Percentiles rank a stretch among this genome's conserved stretches.
Conservation (phyloP, 1,140 invertebrate genomes). For the Chrysoperla carnea region DNA sequence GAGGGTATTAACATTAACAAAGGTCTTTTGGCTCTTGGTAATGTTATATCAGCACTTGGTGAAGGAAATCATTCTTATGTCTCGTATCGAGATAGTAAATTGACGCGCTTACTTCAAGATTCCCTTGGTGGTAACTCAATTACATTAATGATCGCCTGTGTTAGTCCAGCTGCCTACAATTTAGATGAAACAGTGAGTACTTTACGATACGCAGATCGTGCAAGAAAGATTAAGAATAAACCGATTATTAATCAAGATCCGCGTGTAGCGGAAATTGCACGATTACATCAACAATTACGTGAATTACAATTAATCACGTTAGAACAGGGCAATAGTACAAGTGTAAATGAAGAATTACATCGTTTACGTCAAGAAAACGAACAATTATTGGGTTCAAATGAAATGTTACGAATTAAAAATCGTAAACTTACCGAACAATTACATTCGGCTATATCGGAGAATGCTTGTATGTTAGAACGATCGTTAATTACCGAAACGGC, state of each 20-base stretch:
- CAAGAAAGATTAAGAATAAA: constrained; percentile 82
- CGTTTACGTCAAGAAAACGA: not conserved
- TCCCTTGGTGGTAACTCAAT: constrained; percentile 83
- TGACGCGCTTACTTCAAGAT: constrained; percentile 82
- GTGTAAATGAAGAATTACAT: constrained; percentile 8
- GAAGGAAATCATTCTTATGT: constrained; percentile 45
- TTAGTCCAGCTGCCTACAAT: constrained; percentile 80
- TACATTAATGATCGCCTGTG: constrained; percentile 86
- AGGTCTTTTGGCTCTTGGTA: constrained; percentile 76
- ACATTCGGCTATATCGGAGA: constrained; percentile 34
- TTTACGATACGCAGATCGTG: constrained; percentile 77
- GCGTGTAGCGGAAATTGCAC: constrained; percentile 44
- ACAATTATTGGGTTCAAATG: constrained; percentile 28
- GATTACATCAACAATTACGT: constrained; percentile 43
- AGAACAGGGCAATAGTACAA: constrained; percentile 16
- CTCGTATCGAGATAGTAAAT: constrained; percentile 79
- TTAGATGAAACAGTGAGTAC: constrained; percentile 80
- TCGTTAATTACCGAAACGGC: constrained; percentile 39
- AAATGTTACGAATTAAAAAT: constrained; percentile 29
- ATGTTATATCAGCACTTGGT: constrained; percentile 81
- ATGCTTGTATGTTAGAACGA: constrained; percentile 37
- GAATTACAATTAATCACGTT: constrained; percentile 43
- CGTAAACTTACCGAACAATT: constrained; percentile 36
- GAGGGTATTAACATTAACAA: constrained; percentile 93
- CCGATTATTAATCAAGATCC: constrained; percentile 81